These are phyloP conservation scores for Lacanobia oleracea DNA, from an alignment of 2,888 invertebrate species.

Conservation along the genomic window DNA sequence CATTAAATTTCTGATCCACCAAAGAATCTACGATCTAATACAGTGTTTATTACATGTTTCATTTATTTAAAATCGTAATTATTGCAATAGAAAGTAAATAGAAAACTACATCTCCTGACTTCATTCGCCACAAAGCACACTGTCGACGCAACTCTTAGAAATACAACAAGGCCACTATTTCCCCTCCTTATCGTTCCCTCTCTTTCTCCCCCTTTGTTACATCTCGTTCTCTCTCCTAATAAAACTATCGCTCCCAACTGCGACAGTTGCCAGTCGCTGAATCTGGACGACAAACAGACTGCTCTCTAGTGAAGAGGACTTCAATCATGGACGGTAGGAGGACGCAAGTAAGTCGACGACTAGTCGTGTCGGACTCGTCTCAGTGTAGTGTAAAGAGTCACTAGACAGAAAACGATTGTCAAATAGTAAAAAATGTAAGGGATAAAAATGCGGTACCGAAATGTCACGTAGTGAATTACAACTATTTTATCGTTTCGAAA, in stretches of 20 bases:
- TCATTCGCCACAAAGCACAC: neutral
- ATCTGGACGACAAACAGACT: constrained; percentile 25
- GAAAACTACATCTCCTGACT: neutral
- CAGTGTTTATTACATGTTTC: too few species aligned
- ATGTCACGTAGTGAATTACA: too few species aligned
- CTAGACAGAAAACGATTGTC: neutral
- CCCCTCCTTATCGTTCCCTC: neutral
- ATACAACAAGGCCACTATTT: neutral
- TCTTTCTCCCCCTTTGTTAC: neutral
- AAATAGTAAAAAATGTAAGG: too few species aligned
- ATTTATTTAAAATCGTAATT: too few species aligned
- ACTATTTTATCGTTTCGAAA: too few species aligned
- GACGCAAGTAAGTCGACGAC: neutral
- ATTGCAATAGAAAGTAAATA: neutral
- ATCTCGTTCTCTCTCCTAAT: neutral
- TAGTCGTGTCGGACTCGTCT: neutral
- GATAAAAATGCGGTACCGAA: too few species aligned
- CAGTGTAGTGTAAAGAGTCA: neutral
- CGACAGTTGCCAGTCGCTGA: constrained; percentile 1
- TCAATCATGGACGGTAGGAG: neutral
- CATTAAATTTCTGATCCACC: neutral
- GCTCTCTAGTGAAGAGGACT: constrained; percentile 13
- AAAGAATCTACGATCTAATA: neutral
- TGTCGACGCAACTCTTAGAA: neutral
- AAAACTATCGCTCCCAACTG: constrained; percentile 1